These are phyloP conservation scores for Frankliniella fusca DNA, from an alignment of 2,888 invertebrate genomes.

Conservation along the genomic window DNA sequence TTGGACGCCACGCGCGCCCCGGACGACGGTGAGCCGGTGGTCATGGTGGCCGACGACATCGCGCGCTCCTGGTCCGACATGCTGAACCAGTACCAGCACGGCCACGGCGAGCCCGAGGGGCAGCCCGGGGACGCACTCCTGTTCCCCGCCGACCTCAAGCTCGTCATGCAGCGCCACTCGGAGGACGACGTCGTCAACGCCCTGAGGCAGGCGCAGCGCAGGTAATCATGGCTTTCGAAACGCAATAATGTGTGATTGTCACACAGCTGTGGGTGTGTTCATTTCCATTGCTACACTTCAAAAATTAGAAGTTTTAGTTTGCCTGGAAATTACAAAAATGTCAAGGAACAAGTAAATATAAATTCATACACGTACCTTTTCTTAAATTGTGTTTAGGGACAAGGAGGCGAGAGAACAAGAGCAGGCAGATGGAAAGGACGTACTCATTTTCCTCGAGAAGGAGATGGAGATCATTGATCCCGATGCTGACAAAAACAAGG, in stretches of 20 bases:
- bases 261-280: too few species aligned
- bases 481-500: background rate
- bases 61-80: background rate
- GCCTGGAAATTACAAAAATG: too few species aligned
- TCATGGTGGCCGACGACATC: slow-evolving; percentile 9
- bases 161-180: background rate
- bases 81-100: background rate
- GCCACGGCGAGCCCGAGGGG: background rate
- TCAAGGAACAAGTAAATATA: too few species aligned
- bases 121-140: background rate
- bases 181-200: slow-evolving; percentile 3
- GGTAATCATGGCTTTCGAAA: background rate
- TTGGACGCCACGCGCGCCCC: background rate
- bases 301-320: too few species aligned
- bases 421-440: background rate
- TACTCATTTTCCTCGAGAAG: background rate
- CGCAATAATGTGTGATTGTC: too few species aligned
- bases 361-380: background rate
- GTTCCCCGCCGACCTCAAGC: slow-evolving; percentile 5
- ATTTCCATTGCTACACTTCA: too few species aligned
- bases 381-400: background rate
- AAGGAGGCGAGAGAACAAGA: background rate
- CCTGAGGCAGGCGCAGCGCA: background rate
- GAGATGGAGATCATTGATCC: background rate
- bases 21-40: background rate